phyloP scores from a whole-genome alignment of 2,888 invertebrate genomes.

The Eledona agricola region DNA sequence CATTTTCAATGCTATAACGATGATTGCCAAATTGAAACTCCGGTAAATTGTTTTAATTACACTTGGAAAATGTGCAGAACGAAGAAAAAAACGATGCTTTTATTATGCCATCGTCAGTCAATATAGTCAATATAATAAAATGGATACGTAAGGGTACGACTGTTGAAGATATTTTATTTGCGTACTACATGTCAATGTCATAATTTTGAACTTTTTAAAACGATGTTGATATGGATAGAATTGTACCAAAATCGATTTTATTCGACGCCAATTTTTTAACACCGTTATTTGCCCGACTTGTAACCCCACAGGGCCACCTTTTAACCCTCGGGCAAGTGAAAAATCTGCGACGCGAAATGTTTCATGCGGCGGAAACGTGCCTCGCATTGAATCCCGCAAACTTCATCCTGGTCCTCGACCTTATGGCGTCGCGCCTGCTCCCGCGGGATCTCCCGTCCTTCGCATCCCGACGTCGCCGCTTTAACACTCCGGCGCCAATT shows the following conservation, averaged over 20 bases:
- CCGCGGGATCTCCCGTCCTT: slow-evolving; percentile 17
- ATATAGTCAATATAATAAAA: no score
- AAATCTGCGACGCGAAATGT: slow-evolving; percentile 49
- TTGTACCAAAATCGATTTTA: background rate
- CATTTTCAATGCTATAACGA: no score
- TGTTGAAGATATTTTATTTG: no score
- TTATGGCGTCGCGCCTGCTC: slow-evolving; percentile 54
- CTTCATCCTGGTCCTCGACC: slow-evolving; percentile 61
- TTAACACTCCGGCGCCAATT: slow-evolving; percentile 9
- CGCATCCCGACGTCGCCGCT: slow-evolving; percentile 17
- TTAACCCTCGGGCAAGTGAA: slow-evolving; percentile 25
- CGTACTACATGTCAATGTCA: no score
- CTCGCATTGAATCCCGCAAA: slow-evolving; percentile 60
- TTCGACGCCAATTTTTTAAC: background rate
- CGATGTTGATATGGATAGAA: no score
- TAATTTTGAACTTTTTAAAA: no score
- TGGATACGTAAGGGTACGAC: no score
- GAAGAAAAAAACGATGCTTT: no score
- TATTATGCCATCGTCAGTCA: no score
- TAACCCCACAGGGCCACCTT: slow-evolving; percentile 1
- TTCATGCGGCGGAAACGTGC: slow-evolving; percentile 60
- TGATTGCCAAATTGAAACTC: no score
- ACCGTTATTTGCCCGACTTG: slow-evolving; percentile 12
- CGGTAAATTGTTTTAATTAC: no score
- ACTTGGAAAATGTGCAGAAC: no score